phyloP scores from a whole-genome alignment of 2,113 vertebrate species.

The Gallinago paraguaiae region DNA sequence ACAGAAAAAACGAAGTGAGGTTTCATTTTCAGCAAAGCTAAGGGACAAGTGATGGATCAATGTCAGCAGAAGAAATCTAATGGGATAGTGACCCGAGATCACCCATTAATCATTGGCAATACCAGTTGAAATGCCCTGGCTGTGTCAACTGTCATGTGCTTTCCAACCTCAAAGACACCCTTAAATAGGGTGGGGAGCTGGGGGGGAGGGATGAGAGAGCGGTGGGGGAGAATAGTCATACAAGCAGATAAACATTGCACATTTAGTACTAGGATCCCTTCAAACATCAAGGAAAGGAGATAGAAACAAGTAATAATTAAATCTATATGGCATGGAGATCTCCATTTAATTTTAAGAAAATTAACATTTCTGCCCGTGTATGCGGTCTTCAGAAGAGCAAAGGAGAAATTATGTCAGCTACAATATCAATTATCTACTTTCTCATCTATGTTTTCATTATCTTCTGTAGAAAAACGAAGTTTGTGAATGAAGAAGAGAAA shows the following conservation, averaged over 20 bases:
- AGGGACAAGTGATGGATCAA: neutral
- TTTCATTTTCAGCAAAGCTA: neutral
- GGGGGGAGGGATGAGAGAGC: accelerated
- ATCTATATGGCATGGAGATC: neutral
- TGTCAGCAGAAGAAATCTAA: neutral
- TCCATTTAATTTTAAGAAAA: neutral
- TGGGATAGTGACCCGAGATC: neutral
- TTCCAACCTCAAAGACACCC: neutral
- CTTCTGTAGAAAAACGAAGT: neutral
- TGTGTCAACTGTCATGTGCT: neutral
- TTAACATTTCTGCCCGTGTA: neutral
- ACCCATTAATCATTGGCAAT: neutral
- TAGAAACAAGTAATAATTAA: neutral
- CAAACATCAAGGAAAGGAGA: neutral
- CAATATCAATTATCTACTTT: neutral
- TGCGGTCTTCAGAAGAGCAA: slow-evolving; percentile 25
- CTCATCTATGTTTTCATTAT: slow-evolving; percentile 6
- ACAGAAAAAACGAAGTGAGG: neutral
- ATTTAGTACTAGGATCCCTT: neutral
- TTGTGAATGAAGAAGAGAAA: slow-evolving; percentile 12
- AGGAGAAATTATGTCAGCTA: neutral
- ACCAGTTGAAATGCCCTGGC: neutral
- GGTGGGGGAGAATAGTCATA: neutral
- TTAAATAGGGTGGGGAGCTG: neutral
- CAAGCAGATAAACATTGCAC: neutral